These are phyloP conservation scores for Bagarius yarrelli DNA, from an alignment of 2,113 vertebrate species.

Conservation along the genomic window DNA sequence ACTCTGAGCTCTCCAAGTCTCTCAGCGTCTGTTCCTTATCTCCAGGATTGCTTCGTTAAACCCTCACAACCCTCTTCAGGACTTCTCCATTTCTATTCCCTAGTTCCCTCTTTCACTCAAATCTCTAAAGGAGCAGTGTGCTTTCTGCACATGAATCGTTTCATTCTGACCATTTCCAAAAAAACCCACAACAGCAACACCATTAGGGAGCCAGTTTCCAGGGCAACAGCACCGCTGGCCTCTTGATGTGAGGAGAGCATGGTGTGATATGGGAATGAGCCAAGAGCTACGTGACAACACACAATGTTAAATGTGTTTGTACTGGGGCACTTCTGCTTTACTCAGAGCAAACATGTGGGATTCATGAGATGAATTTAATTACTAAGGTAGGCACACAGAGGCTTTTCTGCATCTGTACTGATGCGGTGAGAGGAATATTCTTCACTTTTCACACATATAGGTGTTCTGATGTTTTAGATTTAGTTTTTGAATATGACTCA, in stretches of 20 bases:
- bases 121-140: conserved; percentile 19
- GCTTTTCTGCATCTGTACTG: conserved; percentile 23
- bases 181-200: conserved; percentile 17
- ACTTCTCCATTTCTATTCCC: neutral
- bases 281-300: conserved; percentile 42
- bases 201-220: conserved; percentile 46
- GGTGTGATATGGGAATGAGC: conserved; percentile 17
- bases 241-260: conserved; percentile 38
- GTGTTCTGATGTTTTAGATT: neutral
- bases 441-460: neutral
- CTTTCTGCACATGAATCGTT: conserved; percentile 40
- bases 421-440: conserved; percentile 1
- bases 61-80: conserved; percentile 19
- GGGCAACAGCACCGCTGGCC: conserved; percentile 46
- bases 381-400: neutral
- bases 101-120: neutral
- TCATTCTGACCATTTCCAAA: conserved; percentile 33
- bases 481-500: neutral
- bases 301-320: conserved; percentile 48
- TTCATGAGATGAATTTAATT: conserved; percentile 45
- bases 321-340: conserved; percentile 35
- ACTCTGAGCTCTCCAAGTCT: conserved; percentile 26
- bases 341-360: conserved; percentile 42
- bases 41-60: conserved; percentile 42
- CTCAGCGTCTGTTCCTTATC: conserved; percentile 34